Conservation (phyloP, 2,113 vertebrate species). For the Dissostichus mawsoni region DNA sequence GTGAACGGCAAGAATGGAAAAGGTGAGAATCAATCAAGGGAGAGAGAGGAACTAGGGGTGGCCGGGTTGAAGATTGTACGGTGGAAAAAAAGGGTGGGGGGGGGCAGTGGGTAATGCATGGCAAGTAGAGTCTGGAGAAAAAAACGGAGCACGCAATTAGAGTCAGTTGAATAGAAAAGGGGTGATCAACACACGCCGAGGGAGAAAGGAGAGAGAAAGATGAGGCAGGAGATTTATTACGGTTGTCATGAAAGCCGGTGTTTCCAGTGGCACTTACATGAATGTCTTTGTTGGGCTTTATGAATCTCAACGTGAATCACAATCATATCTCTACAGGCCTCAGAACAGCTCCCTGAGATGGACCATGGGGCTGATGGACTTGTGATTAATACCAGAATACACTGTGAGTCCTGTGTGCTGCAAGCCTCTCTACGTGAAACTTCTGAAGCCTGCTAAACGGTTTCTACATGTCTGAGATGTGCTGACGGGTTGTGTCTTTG, state of each 20-base stretch:
- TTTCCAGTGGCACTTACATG: constrained; percentile 54
- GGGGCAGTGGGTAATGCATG: constrained; percentile 56
- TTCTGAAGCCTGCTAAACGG: constrained; percentile 15
- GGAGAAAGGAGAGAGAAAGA: constrained; percentile 30
- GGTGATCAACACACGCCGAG: constrained; percentile 42
- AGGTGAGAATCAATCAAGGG: constrained; percentile 84
- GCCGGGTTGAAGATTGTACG: constrained; percentile 65
- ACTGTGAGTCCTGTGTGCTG: neutral
- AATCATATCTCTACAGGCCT: constrained; percentile 48
- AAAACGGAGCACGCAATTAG: constrained; percentile 60
- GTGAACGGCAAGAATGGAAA: constrained; percentile 79
- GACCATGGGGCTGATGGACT: constrained; percentile 14
- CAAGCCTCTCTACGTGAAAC: neutral
- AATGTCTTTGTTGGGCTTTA: constrained; percentile 62
- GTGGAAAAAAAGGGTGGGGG: constrained; percentile 27
- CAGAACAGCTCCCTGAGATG: constrained; percentile 24
- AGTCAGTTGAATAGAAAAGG: constrained; percentile 57
- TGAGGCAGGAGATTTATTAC: constrained; percentile 64
- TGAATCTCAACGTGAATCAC: constrained; percentile 43
- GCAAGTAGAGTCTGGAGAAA: constrained; percentile 60
- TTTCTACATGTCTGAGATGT: neutral
- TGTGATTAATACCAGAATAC: constrained; percentile 22
- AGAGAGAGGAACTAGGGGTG: constrained; percentile 62
- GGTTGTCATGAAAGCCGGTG: constrained; percentile 55
- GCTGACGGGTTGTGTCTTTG: constrained; percentile 1